phyloP scores from a whole-genome alignment of 2,888 invertebrate genomes.

The Tigriopus californicus region DNA sequence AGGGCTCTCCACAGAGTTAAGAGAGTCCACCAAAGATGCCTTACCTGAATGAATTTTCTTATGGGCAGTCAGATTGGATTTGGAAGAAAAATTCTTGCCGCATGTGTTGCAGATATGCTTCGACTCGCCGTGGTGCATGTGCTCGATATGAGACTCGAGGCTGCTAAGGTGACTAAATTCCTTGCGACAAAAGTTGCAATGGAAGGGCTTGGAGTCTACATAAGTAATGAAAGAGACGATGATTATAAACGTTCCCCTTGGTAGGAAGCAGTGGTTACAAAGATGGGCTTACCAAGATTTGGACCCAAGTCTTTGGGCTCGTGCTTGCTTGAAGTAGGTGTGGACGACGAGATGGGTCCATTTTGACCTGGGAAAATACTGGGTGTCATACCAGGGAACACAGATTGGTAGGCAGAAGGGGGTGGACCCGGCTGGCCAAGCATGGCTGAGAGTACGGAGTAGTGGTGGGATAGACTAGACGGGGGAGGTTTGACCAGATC shows the following conservation, averaged over 20 bases:
- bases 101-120: conserved; percentile 13
- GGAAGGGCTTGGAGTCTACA: conserved; percentile 7
- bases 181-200: conserved; percentile 13
- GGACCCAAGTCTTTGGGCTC: neutral
- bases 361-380: neutral
- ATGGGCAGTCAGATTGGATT: conserved; percentile 15
- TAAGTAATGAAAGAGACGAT: neutral
- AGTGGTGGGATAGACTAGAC: conserved; percentile 1
- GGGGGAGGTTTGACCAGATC: neutral
- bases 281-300: no score
- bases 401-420: neutral
- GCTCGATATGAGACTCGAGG: conserved; percentile 14
- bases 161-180: conserved; percentile 13
- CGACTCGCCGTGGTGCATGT: conserved; percentile 11
- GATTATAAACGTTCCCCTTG: neutral
- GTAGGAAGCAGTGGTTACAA: neutral
- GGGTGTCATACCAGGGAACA: conserved; percentile 10
- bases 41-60: conserved; percentile 16
- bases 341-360: neutral
- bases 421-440: conserved; percentile 10
- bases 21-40: neutral
- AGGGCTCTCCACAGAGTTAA: neutral
- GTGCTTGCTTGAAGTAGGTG: neutral
- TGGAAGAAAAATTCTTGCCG: conserved; percentile 13
- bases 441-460: conserved; percentile 9